phyloP scores from a whole-genome alignment of 2,113 vertebrate species.

The Mungos mungo region DNA sequence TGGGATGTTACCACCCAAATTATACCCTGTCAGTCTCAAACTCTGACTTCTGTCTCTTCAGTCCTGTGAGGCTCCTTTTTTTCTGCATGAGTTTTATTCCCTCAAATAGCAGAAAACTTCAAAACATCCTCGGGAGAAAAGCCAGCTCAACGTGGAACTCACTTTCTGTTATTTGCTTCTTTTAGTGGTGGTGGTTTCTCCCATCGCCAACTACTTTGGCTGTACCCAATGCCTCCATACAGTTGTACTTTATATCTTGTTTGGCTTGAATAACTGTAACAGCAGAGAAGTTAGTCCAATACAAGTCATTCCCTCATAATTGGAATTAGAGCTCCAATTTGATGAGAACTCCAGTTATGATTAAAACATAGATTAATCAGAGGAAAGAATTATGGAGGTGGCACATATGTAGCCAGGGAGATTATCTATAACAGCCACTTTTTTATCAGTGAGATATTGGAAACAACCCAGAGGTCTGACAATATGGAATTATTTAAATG shows the following conservation, averaged over 20 bases:
- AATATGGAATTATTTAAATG: constrained; percentile 4
- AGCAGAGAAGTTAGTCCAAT: neutral
- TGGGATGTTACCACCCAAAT: neutral
- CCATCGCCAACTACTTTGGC: neutral
- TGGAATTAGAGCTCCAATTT: neutral
- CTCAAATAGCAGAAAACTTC: neutral
- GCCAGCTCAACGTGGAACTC: neutral
- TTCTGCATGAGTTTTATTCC: neutral
- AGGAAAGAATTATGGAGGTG: neutral
- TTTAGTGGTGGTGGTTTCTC: neutral
- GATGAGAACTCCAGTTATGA: no score
- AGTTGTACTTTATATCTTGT: neutral
- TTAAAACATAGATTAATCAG: neutral
- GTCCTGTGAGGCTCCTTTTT: neutral
- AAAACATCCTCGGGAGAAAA: neutral
- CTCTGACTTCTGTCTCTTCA: neutral
- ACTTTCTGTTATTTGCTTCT: neutral
- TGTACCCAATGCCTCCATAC: neutral
- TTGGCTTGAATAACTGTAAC: neutral
- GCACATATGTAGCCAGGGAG: neutral
- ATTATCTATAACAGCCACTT: neutral
- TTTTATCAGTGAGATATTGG: neutral
- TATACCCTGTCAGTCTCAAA: neutral
- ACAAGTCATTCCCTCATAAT: neutral
- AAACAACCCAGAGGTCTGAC: neutral